phyloP scores from a whole-genome alignment of 1,140 invertebrate species.

The Brachionus calyciflorus region DNA sequence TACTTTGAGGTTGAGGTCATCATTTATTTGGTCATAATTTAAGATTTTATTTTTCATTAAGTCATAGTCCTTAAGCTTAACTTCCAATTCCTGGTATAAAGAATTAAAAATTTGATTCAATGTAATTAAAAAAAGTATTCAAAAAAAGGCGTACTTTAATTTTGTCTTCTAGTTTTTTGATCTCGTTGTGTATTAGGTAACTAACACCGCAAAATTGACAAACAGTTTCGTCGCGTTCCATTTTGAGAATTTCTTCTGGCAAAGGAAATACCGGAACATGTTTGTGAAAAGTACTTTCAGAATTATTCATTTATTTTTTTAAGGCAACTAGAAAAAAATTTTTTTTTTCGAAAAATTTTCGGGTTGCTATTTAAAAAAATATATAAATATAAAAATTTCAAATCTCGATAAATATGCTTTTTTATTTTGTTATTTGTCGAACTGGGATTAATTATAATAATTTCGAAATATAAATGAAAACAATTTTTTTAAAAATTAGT shows the following conservation, averaged over 20 bases:
- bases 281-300: too few species aligned
- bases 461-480: too few species aligned
- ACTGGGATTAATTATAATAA: constrained; percentile 23
- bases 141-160: constrained; percentile 41
- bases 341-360: constrained; percentile 50
- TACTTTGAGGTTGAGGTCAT: neutral
- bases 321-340: neutral
- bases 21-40: constrained; percentile 20
- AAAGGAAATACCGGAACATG: constrained; percentile 56
- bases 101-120: neutral
- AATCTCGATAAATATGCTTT: too few species aligned
- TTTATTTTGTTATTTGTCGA: neutral
- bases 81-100: constrained; percentile 31
- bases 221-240: constrained; percentile 56
- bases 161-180: constrained; percentile 57
- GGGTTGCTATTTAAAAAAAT: constrained; percentile 4
- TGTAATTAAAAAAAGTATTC: neutral
- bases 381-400: too few species aligned
- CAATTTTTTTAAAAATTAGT: too few species aligned
- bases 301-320: constrained; percentile 48
- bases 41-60: neutral
- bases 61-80: neutral
- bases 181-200: constrained; percentile 60
- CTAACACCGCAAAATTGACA: constrained; percentile 60
- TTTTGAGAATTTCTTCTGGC: constrained; percentile 55